phyloP scores from a whole-genome alignment of 1,140 invertebrate genomes.

The Rhynchophorus ferrugineus region DNA sequence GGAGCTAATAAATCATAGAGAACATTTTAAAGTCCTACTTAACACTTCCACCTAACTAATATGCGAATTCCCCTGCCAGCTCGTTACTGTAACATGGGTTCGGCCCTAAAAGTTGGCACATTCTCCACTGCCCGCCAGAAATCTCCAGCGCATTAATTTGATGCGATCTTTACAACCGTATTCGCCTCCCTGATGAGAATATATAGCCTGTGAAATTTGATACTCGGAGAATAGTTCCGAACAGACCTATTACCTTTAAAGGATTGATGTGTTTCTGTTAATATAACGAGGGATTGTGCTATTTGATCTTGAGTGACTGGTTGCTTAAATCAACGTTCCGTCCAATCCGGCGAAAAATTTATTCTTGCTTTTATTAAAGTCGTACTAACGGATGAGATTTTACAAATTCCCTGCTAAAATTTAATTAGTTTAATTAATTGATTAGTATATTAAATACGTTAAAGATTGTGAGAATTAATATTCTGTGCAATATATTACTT shows the following conservation, averaged over 20 bases:
- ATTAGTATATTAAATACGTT: too few relatives aligned
- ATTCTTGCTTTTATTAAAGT: too few relatives aligned
- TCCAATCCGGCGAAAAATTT: conserved; percentile 8
- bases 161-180: conserved; percentile 15
- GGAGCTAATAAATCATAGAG: not conserved
- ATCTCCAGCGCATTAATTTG: conserved; percentile 4
- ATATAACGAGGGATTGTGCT: conserved; percentile 16
- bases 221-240: conserved; percentile 18
- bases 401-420: too few relatives aligned
- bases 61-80: not conserved
- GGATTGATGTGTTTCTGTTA: conserved; percentile 24
- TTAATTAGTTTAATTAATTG: too few relatives aligned
- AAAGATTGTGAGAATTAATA: too few relatives aligned
- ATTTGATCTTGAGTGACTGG: conserved; percentile 13
- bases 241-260: conserved; percentile 15
- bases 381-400: too few relatives aligned
- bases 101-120: not conserved
- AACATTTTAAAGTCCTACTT: not conserved
- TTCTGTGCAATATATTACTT: too few relatives aligned
- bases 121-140: not conserved
- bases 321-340: conserved; percentile 12
- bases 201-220: conserved; percentile 22
- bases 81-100: not conserved
- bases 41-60: not conserved
- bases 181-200: conserved; percentile 17